These are phyloP conservation scores for Anolis apletophallus DNA, from an alignment of 2,797 vertebrate species.

Conservation along the genomic window DNA sequence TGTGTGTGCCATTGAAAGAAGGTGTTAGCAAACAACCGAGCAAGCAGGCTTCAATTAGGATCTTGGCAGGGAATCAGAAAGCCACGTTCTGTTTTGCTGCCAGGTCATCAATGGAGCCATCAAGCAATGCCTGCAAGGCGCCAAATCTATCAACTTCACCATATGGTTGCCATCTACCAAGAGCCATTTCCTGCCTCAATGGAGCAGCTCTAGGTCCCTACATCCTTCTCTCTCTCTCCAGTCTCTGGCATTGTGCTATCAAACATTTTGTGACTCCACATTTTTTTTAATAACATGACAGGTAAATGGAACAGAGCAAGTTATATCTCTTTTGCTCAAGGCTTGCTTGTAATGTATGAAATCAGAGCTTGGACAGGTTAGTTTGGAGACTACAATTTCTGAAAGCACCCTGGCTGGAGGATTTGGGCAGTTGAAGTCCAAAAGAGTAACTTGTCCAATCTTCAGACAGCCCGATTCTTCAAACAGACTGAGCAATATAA, in stretches of 20 bases:
- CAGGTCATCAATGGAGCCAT: slow-evolving; percentile 75
- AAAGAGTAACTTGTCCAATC: too few relatives aligned
- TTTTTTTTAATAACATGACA: slow-evolving; percentile 12
- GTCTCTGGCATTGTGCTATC: slow-evolving; percentile 27
- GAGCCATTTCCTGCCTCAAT: slow-evolving; percentile 73
- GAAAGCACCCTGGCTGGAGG: too few relatives aligned
- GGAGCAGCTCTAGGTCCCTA: slow-evolving; percentile 40
- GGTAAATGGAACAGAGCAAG: slow-evolving; percentile 19
- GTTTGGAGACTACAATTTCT: too few relatives aligned
- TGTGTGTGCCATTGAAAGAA: slow-evolving; percentile 48
- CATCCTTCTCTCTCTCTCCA: slow-evolving; percentile 44
- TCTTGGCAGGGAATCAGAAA: slow-evolving; percentile 68
- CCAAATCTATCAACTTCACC: slow-evolving; percentile 74
- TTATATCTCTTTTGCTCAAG: rapidly evolving
- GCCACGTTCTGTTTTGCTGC: slow-evolving; percentile 66
- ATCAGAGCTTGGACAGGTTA: neutral
- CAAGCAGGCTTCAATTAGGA: slow-evolving; percentile 55
- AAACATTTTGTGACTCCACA: slow-evolving; percentile 48
- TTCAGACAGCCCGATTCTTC: rapidly evolving
- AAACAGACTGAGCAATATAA: neutral
- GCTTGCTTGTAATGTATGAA: neutral
- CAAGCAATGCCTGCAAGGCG: slow-evolving; percentile 70
- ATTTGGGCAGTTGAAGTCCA: too few relatives aligned
- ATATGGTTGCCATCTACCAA: slow-evolving; percentile 72
- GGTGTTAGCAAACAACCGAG: slow-evolving; percentile 55